Evolutionary conservation across 2,888 invertebrate genomes (phyloP).

Genomic region (Lampropteryx suffumata): DNA sequence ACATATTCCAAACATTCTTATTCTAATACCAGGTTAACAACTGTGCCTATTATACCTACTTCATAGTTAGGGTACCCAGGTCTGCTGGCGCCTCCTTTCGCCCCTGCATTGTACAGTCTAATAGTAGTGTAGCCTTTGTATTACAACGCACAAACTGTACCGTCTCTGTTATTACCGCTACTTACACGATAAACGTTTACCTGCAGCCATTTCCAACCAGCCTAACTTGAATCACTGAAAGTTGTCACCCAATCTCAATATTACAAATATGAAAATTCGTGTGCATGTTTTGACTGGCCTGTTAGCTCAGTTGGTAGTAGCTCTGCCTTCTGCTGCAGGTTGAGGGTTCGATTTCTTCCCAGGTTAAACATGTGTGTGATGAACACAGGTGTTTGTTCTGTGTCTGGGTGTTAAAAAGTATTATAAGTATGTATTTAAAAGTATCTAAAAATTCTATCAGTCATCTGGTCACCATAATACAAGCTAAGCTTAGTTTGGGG

Average conservation of each 20-base stretch:
- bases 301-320: too few species aligned
- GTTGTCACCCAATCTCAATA: not conserved
- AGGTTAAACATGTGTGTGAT: too few species aligned
- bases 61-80: slow-evolving; percentile 10
- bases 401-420: too few species aligned
- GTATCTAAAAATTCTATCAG: too few species aligned
- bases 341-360: too few species aligned
- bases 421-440: too few species aligned
- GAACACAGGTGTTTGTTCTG: too few species aligned
- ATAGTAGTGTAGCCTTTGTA: slow-evolving; percentile 58
- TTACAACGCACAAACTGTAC: slow-evolving; percentile 49
- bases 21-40: not conserved
- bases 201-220: slow-evolving; percentile 58
- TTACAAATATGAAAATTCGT: not conserved
- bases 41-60: not conserved
- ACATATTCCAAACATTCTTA: too few species aligned
- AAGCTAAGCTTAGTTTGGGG: too few species aligned
- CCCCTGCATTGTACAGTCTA: slow-evolving; percentile 46
- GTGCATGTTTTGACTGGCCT: too few species aligned
- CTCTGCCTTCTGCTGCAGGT: too few species aligned
- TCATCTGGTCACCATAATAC: too few species aligned
- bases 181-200: slow-evolving; percentile 61
- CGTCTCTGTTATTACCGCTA: slow-evolving; percentile 55
- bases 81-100: slow-evolving; percentile 22
- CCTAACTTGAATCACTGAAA: not conserved